phyloP scores from a whole-genome alignment of 1,140 invertebrate species.

The Hormaphis cornu region DNA sequence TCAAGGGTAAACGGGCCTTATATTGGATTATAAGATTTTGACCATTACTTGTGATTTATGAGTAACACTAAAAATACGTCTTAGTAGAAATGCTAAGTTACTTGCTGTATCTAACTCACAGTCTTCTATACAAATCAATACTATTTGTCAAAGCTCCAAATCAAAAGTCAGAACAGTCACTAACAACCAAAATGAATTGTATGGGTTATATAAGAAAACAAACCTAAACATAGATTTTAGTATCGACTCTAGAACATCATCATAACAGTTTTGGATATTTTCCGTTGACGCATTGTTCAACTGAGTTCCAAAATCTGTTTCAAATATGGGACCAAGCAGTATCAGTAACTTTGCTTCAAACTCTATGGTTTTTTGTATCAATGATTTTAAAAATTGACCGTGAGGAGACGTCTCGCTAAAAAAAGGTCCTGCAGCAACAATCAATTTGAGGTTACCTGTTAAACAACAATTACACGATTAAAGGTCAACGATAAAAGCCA shows the following conservation, averaged over 20 bases:
- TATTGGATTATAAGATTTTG: too few relatives aligned
- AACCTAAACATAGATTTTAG: slow-evolving; percentile 8
- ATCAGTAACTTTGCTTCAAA: not conserved
- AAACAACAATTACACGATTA: not conserved
- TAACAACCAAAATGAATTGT: too few relatives aligned
- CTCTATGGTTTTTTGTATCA: slow-evolving; percentile 8
- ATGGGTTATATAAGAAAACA: not conserved
- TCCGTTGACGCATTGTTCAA: not conserved
- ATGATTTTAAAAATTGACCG: not conserved
- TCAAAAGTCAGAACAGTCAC: too few relatives aligned
- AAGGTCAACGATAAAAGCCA: too few relatives aligned
- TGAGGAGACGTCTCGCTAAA: slow-evolving; percentile 1
- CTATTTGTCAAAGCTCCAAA: too few relatives aligned
- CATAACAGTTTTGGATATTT: slow-evolving; percentile 3
- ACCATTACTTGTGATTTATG: too few relatives aligned
- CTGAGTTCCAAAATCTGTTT: not conserved
- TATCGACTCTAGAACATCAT: slow-evolving; percentile 5
- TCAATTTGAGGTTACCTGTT: not conserved
- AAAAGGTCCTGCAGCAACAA: slow-evolving; percentile 4
- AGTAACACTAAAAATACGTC: too few relatives aligned
- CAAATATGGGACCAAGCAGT: slow-evolving; percentile 1
- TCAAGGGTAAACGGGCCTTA: too few relatives aligned
- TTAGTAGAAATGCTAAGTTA: too few relatives aligned
- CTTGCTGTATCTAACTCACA: too few relatives aligned
- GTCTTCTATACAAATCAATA: too few relatives aligned